phyloP scores from a whole-genome alignment of 2,113 vertebrate species.

The Gnathonemus longibarbis region DNA sequence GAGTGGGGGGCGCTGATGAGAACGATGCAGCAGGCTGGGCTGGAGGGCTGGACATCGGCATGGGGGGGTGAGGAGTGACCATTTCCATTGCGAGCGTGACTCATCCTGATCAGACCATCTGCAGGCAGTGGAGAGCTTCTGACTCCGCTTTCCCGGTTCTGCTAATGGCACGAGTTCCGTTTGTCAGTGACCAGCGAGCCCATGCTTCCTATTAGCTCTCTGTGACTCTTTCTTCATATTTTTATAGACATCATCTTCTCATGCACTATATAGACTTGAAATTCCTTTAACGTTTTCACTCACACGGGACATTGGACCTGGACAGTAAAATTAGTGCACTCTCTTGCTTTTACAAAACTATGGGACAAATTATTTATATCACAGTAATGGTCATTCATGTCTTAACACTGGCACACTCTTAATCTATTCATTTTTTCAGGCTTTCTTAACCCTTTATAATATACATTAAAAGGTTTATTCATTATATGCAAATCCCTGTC shows the following conservation, averaged over 20 bases:
- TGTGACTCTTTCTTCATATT: background rate
- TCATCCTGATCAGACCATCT: conserved; percentile 6
- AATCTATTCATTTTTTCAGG: background rate
- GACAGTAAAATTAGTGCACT: background rate
- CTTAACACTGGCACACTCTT: background rate
- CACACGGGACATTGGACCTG: background rate
- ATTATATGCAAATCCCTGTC: background rate
- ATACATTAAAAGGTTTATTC: background rate
- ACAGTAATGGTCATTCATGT: background rate
- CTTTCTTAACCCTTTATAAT: background rate
- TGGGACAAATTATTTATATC: background rate
- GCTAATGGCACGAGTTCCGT: background rate
- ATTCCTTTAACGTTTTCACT: background rate
- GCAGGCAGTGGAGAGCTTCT: background rate
- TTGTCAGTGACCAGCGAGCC: background rate
- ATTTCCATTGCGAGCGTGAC: background rate
- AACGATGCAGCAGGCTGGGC: background rate
- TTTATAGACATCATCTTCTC: background rate
- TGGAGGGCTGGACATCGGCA: background rate
- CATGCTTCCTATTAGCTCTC: background rate
- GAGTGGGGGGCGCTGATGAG: conserved; percentile 7
- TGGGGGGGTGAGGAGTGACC: background rate
- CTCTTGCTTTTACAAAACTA: background rate
- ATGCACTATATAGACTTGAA: background rate
- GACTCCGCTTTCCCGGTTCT: background rate